These are phyloP conservation scores for Perizoma flavofasciatum DNA, from an alignment of 2,888 invertebrate species.

Conservation along the genomic window DNA sequence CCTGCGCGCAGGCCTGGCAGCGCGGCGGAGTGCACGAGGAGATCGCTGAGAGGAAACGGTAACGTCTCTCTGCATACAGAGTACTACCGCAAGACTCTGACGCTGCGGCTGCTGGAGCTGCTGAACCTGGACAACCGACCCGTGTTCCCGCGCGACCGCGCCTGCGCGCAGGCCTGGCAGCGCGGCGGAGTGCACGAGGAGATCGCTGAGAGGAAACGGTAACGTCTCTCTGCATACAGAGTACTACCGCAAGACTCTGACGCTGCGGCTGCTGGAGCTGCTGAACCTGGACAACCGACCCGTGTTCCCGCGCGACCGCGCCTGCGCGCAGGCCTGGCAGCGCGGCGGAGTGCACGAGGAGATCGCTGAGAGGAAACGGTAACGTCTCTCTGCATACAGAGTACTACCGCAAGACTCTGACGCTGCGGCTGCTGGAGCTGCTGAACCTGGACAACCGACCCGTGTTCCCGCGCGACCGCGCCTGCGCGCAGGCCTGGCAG, in stretches of 20 bases:
- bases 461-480: constrained; percentile 94
- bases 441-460: constrained; percentile 96
- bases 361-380: constrained; percentile 84
- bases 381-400: too few relatives aligned
- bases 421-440: constrained; percentile 88
- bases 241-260: constrained; percentile 93
- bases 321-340: constrained; percentile 97
- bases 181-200: constrained; percentile 88
- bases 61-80: too few relatives aligned
- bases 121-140: constrained; percentile 96
- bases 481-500: constrained; percentile 97
- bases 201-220: constrained; percentile 84
- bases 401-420: constrained; percentile 93
- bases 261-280: constrained; percentile 88
- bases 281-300: constrained; percentile 96
- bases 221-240: too few relatives aligned
- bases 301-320: constrained; percentile 94
- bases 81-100: constrained; percentile 93
- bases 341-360: constrained; percentile 88
- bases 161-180: constrained; percentile 97
- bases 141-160: constrained; percentile 94
- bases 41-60: constrained; percentile 84
- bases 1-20: constrained; percentile 97
- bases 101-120: constrained; percentile 88
- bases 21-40: constrained; percentile 88